Percentiles rank a stretch among this genome's conserved stretches.
Conservation (phyloP, 2,888 invertebrate genomes). For the Macropis europaea region DNA sequence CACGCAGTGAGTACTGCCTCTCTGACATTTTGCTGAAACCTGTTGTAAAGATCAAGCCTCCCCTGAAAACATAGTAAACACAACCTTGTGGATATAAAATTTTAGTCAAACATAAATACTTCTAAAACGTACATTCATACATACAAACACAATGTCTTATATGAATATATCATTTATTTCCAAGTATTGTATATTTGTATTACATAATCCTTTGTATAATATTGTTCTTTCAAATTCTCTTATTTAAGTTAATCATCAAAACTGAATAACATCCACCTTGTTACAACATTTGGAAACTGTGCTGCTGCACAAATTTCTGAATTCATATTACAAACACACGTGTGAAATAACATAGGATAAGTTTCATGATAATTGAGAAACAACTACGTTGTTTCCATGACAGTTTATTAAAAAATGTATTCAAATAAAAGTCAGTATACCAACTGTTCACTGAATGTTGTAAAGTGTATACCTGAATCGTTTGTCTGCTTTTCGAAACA, state of each 20-base stretch:
- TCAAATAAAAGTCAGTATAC: not conserved
- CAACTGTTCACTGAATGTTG: constrained; percentile 1
- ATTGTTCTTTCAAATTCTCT: not conserved
- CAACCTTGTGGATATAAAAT: constrained; percentile 37
- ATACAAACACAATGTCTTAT: constrained; percentile 26
- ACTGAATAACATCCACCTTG: constrained; percentile 64
- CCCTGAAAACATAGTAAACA: constrained; percentile 68
- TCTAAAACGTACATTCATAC: constrained; percentile 9
- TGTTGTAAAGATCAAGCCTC: constrained; percentile 78
- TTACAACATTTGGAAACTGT: constrained; percentile 46
- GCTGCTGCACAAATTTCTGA: constrained; percentile 1
- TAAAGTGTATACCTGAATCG: constrained; percentile 10
- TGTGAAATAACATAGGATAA: constrained; percentile 15
- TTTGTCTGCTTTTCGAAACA: constrained; percentile 4
- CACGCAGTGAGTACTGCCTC: constrained; percentile 96
- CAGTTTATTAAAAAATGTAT: not conserved
- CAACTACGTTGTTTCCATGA: not conserved
- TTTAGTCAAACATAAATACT: not conserved
- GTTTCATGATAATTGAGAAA: constrained; percentile 10
- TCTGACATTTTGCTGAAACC: constrained; percentile 99
- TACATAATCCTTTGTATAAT: constrained; percentile 6
- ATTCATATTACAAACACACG: constrained; percentile 12
- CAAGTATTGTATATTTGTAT: not conserved
- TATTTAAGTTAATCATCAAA: constrained; percentile 60
- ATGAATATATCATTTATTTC: constrained; percentile 14